Percentiles rank a stretch among this genome's conserved stretches.
phyloP scores from a whole-genome alignment of 2,113 vertebrate species.

The Catharus minimus region DNA sequence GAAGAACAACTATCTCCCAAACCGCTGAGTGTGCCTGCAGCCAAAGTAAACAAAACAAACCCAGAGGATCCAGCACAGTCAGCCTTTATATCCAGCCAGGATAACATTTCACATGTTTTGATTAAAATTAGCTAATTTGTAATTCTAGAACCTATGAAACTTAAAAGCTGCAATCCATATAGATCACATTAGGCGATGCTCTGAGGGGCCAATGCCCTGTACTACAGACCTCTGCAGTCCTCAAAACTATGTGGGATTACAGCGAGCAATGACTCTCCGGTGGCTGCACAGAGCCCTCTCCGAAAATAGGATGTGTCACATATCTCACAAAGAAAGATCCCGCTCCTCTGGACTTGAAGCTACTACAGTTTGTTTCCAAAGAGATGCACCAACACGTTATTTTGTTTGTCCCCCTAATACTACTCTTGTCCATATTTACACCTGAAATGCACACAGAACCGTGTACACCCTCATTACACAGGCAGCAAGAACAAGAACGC shows the following conservation, averaged over 20 bases:
- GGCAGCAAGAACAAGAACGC: background rate
- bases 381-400: background rate
- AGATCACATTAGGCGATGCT: conserved; percentile 75
- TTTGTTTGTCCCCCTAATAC: background rate
- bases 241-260: conserved; percentile 34
- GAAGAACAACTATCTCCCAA: conserved; percentile 97
- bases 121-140: conserved; percentile 99
- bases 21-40: conserved; percentile 85
- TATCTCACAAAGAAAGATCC: background rate
- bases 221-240: conserved; percentile 44
- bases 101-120: conserved; percentile 98
- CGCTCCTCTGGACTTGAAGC: background rate
- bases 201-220: conserved; percentile 67
- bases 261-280: background rate
- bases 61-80: conserved; percentile 90
- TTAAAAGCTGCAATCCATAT: conserved; percentile 91
- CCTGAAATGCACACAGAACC: background rate
- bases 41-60: conserved; percentile 97
- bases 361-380: conserved; percentile 2
- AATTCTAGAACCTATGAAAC: conserved; percentile 94
- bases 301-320: conserved; percentile 45
- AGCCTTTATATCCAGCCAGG: conserved; percentile 95
- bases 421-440: background rate
- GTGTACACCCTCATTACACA: background rate
- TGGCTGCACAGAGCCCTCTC: background rate